Evolutionary conservation across 2,888 invertebrate genomes (phyloP), one percentile per base, ranked within the genome.

Genomic region (Melipona bicolor): DNA sequence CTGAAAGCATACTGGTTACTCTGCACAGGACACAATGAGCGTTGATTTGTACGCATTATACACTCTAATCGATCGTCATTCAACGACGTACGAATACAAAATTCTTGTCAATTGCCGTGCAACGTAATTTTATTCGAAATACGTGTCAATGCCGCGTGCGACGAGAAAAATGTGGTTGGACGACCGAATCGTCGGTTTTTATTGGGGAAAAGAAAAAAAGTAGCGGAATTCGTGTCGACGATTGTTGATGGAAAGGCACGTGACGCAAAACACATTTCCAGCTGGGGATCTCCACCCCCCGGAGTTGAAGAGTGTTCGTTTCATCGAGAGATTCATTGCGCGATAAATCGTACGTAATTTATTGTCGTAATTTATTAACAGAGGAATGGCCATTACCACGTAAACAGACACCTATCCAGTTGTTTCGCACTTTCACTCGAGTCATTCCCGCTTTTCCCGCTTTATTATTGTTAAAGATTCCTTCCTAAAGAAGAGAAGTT

Each of bases 121-220:
- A 15, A 15, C 3, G 15, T 59, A 15, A 24, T 59, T 59, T 24
- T n/a, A 4, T 15, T n/a, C n/a, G 15, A 59, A 0, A 79, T 62
- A 9, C 69, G 49, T 79, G 75, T 69, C 75, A 79, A 79, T 74
- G 79, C 74, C 62, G 27, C 61, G 61, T 19, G 68, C 9, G 5
- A 19, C 32, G 32, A 36, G 32, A 52, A 59, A 32, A 54, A 67
- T 70, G 27, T 36, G 27, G 52, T 19, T 15, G 5, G 4, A 32
- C n/a, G 49, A 49, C 15, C 36, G 71, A 59, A 19, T 56, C 75
- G 24, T 75, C 75, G 49, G 32, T 43, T 64, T 67, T 65, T 59
- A 64, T 32, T 43, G 49, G 13, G 32, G 4, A 32, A 32, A 32
- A 32, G 4, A 43, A 11, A 43, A 36, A 59, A 70, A 79, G 21